Percentiles rank a stretch among this genome's conserved stretches.
Conservation (phyloP, 2,797 vertebrate genomes). For the Hapalemur alaotrensis region DNA sequence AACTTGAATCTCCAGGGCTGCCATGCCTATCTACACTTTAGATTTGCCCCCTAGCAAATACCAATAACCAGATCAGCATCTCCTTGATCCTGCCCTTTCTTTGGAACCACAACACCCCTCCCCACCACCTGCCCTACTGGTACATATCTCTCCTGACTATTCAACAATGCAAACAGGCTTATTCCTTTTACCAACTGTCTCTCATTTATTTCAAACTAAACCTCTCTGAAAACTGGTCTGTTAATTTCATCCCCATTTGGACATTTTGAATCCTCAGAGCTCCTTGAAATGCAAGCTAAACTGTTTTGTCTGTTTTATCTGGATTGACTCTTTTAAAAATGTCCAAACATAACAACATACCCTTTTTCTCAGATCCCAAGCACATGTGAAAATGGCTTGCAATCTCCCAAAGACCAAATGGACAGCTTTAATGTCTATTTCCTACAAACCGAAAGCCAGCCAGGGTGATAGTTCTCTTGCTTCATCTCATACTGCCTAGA, state of each 20-base stretch:
- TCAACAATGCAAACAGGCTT: constrained; percentile 45
- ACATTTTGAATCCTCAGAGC: constrained; percentile 47
- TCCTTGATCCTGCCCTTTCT: not conserved
- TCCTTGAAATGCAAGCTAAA: constrained; percentile 35
- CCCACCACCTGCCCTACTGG: not conserved
- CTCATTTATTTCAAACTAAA: constrained; percentile 48
- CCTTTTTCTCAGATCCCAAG: not conserved
- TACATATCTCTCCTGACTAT: not conserved
- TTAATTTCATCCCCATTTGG: constrained; percentile 30
- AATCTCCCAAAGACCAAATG: constrained; percentile 13
- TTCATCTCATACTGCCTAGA: not conserved
- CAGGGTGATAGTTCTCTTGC: constrained; percentile 1
- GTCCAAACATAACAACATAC: not conserved
- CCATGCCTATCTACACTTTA: not conserved
- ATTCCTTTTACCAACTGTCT: constrained; percentile 52
- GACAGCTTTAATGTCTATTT: not conserved
- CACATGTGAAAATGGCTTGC: not conserved
- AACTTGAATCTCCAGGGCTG: not conserved
- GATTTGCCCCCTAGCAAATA: not conserved
- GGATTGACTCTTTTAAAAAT: constrained; percentile 17
- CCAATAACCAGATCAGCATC: not conserved
- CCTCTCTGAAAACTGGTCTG: constrained; percentile 39
- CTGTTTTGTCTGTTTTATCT: not conserved
- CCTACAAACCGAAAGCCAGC: not conserved
- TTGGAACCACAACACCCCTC: not conserved